Evolutionary conservation across 37 sponge, comb jelly and placozoan genomes (phyloP), one percentile per base, ranked within the genome.

Genomic region (Trichoplax adhaerens): DNA sequence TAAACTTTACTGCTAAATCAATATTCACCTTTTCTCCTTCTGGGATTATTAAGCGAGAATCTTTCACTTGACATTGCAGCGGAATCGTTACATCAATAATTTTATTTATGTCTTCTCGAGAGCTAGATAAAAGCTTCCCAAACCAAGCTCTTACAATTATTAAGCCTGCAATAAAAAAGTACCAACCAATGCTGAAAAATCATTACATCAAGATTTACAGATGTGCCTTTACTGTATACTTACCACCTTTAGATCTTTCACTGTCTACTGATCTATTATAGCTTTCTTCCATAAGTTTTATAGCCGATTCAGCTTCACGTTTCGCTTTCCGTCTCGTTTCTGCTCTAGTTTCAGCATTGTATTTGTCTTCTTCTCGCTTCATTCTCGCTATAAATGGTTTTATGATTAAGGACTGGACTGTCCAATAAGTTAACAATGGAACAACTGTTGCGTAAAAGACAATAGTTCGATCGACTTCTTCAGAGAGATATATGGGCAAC

Each of bases 121-220:
- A 54, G 50, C 62, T 54, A 49, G 74, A 80, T 47, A 77, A 76
- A 73, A 93, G 77, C 53, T 75, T 81, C n/a, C 99, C 99, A 68
- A 88, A 96, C 87, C 89, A 91, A 48, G 93, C 99, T 68, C 88
- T 90, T 8, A 68, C 55, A 5, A 96, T 81, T 57, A 91, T 64
- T 6, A 96, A 77, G 0, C 29, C 29, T 29, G 29, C 29, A 29
- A 29, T 29, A 29, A 29, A 29, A 29, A 29, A 29, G 29, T 29
- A 29, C 29, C 29, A 29, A 29, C 29, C 29, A 29, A 29, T 29
- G 29, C 29, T 29, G 29, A 29, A 29, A 29, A 29, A 29, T 29
- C 29, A 29, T 29, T 29, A 29, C 29, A 29, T 29, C 29, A 29
- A 29, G 29, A 29, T 29, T 29, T 29, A 29, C 29, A 29, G 29